Conservation (phyloP, 2,888 invertebrate species). For the Drosophila nr. perissopoda region DNA sequence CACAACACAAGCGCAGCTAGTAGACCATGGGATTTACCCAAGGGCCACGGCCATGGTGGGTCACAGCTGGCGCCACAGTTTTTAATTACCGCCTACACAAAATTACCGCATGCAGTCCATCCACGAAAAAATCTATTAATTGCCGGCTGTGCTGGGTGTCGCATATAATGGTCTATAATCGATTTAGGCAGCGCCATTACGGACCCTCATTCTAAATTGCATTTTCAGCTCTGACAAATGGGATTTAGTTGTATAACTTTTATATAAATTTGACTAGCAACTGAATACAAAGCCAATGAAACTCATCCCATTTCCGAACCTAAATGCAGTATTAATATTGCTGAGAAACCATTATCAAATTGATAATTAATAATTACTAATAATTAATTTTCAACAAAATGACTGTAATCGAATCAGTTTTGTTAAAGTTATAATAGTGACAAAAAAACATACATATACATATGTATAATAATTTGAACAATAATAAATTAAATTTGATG, state of each 20-base stretch:
- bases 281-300: neutral
- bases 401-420: neutral
- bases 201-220: slow-evolving; percentile 52
- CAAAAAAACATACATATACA: neutral
- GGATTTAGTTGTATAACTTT: slow-evolving; percentile 25
- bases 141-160: slow-evolving; percentile 54
- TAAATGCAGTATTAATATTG: neutral
- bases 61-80: slow-evolving; percentile 75
- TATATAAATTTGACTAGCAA: neutral
- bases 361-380: neutral
- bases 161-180: slow-evolving; percentile 72
- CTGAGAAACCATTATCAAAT: neutral
- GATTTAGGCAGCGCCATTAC: slow-evolving; percentile 68
- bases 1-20: neutral
- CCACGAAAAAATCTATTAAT: slow-evolving; percentile 66
- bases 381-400: neutral
- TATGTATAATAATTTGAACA: neutral
- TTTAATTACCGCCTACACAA: slow-evolving; percentile 76
- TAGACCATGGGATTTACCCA: slow-evolving; percentile 15
- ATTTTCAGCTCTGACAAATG: slow-evolving; percentile 65
- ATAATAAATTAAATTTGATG: neutral
- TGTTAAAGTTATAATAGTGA: neutral
- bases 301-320: neutral
- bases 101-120: slow-evolving; percentile 60
- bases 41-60: slow-evolving; percentile 31